A percentile compares a stretch with the other conserved stretches of the same genome.
Evolutionary conservation across 2,888 invertebrate genomes (phyloP).

Genomic region (Acanthosoma haemorrhoidale): DNA sequence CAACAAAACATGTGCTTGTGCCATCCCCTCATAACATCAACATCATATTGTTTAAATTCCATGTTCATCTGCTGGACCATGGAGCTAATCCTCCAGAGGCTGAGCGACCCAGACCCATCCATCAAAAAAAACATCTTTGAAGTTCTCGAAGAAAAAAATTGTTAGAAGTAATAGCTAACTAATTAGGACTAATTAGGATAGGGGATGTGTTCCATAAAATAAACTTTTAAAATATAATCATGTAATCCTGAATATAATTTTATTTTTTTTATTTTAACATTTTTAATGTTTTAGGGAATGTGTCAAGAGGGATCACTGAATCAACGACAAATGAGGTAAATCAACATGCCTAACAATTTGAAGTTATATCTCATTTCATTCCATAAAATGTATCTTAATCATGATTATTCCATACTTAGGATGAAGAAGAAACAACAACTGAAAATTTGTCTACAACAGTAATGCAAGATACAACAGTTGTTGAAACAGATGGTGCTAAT

Average conservation of each 20-base stretch:
- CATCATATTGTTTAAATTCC: too few species aligned
- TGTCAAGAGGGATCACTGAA: background rate
- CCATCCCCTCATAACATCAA: too few species aligned
- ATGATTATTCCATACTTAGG: background rate
- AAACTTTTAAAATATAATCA: background rate
- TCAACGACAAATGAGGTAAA: background rate
- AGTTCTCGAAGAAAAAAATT: too few species aligned
- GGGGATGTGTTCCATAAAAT: too few species aligned
- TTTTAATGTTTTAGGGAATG: background rate
- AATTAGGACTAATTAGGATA: too few species aligned
- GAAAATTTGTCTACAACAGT: background rate
- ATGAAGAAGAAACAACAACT: background rate
- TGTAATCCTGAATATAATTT: background rate
- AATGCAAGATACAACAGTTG: background rate
- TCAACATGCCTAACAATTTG: background rate
- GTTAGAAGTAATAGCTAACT: too few species aligned
- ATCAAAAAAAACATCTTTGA: too few species aligned
- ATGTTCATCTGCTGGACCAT: too few species aligned
- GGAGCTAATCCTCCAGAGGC: too few species aligned
- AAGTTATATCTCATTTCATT: background rate
- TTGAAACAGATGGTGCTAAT: background rate
- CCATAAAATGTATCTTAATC: background rate
- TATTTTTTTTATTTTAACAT: background rate
- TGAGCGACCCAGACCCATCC: too few species aligned
- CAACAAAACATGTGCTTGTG: too few species aligned